Evolutionary conservation across 2,113 vertebrate species (phyloP).

Genomic region (Campylomormyrus numenius): DNA sequence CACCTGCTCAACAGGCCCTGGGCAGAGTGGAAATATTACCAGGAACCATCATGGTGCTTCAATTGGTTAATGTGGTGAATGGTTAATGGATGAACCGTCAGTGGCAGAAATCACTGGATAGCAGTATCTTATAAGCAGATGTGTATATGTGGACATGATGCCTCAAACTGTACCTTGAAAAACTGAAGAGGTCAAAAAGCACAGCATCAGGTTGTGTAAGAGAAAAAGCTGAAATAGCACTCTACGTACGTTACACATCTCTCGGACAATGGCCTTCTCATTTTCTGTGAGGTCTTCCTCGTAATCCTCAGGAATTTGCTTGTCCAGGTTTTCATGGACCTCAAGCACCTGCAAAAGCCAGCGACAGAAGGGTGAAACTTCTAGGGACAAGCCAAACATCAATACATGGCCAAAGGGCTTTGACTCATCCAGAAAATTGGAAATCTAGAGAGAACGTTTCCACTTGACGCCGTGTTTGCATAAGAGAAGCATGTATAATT

Average conservation of each 20-base stretch:
- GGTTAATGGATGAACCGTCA: not conserved
- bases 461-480: not conserved
- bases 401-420: not conserved
- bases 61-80: not conserved
- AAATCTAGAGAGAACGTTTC: not conserved
- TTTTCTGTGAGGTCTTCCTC: conserved; percentile 86
- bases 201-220: not conserved
- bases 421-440: not conserved
- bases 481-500: not conserved
- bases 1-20: not conserved
- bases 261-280: conserved; percentile 87
- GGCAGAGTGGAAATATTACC: not conserved
- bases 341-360: conserved; percentile 70
- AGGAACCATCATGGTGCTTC: not conserved
- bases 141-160: not conserved
- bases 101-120: not conserved
- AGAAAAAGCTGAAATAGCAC: not conserved
- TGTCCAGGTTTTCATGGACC: conserved; percentile 84
- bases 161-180: not conserved
- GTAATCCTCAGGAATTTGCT: conserved; percentile 74
- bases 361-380: not conserved
- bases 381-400: not conserved
- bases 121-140: not conserved
- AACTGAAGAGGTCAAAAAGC: not conserved
- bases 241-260: conserved; percentile 85